Evolutionary conservation across 1,140 invertebrate genomes (phyloP), one percentile per base, ranked within the genome.

Genomic region (Pogonognathellus flavescens): DNA sequence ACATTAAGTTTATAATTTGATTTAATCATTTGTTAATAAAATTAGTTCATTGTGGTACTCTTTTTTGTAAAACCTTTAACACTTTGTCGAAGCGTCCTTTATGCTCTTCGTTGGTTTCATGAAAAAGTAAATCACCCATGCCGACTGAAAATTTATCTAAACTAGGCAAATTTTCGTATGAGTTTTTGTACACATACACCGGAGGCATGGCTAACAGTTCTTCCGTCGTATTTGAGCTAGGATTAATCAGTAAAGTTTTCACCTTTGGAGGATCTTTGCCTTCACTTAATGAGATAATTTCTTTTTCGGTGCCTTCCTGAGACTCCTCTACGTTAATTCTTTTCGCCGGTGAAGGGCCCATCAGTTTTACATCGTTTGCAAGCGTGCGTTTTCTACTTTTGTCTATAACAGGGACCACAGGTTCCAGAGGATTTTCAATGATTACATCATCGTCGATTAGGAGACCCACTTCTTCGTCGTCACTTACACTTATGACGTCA

Each of bases 61-160:
- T 50, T 76, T 62, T 62, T 18, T 76, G 14, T 4, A 76, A 10
- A 76, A 31, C n/a, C 14, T 25, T n/a, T 9, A 76, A 11, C 0
- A 76, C 70, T 18, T 50, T 50, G 0, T 76, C 41, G 16, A 76
- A 76, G 16, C 70, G 16, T 18, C 70, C 70, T 1, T 13, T 31
- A 11, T 76, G 41, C 0, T 76, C 41, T 50, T 76, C 70, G n/a
- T 76, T n/a, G 6, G 70, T 76, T 50, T 76, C 70, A 76, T 76
- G 70, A 18, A 76, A 16, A 7, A 76, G 31, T 0, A 76, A 16
- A n/a, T 76, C 70, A 0, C 13, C 2, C 70, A 76, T 76, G 2
- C 70, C 70, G n/a, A 76, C 31, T 2, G 70, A 31, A 50, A 76
- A 76, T n/a, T 76, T 76, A 7, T 76, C 70, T 18, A 76, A 31